phyloP scores from a whole-genome alignment of 2,888 invertebrate species.

The Dermolepida albohirtum region DNA sequence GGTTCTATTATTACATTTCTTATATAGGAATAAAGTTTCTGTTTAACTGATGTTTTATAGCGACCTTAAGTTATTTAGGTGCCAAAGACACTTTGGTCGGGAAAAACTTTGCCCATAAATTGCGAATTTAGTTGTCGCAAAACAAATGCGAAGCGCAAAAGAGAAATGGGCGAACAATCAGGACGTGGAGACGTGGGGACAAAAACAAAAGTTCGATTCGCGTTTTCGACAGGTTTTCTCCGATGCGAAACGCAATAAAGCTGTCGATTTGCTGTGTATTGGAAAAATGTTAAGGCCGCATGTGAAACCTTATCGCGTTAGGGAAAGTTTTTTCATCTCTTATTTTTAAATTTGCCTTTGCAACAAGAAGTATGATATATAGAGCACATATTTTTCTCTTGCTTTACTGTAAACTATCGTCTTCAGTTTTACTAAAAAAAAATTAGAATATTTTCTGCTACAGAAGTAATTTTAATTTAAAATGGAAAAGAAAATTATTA shows the following conservation, averaged over 20 bases:
- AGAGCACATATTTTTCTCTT: too few species aligned
- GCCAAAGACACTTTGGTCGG: conserved; percentile 25
- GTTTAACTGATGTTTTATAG: conserved; percentile 21
- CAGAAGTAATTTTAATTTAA: too few species aligned
- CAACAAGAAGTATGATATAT: too few species aligned
- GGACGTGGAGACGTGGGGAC: not conserved
- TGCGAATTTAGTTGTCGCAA: conserved; percentile 32
- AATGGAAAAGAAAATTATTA: too few species aligned
- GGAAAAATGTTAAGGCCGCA: conserved; percentile 1
- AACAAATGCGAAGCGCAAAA: conserved; percentile 31
- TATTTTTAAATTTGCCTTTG: conserved; percentile 7
- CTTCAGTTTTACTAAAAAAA: too few species aligned
- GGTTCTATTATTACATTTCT: too few species aligned
- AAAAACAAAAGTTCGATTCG: conserved; percentile 11
- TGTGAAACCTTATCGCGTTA: too few species aligned
- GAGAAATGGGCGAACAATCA: too few species aligned
- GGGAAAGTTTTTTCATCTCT: too few species aligned
- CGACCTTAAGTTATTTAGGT: conserved; percentile 25
- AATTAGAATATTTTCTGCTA: too few species aligned
- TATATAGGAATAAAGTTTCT: conserved; percentile 6
- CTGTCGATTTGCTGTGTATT: conserved; percentile 13
- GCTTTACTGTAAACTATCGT: too few species aligned
- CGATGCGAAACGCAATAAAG: conserved; percentile 20
- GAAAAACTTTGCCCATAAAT: conserved; percentile 28
- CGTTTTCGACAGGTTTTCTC: conserved; percentile 15